Percentiles rank a stretch among this genome's conserved stretches.
Conservation (phyloP, 2,797 vertebrate species). For the Moxostoma hubbsi region DNA sequence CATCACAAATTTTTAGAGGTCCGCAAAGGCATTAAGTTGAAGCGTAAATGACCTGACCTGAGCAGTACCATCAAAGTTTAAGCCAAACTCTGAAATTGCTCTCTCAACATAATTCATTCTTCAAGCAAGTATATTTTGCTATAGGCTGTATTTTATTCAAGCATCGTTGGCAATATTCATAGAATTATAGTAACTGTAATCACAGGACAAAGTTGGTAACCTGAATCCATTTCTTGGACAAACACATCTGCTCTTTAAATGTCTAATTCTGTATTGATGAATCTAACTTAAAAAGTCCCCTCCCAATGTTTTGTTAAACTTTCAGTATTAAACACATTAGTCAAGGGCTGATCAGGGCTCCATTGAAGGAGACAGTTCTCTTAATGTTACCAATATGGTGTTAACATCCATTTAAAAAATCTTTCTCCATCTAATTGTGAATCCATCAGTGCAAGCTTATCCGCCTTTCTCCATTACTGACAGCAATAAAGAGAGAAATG, state of each 20-base stretch:
- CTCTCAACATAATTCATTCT: too few species aligned
- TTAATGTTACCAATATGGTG: slow-evolving; percentile 26
- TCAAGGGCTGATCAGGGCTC: neutral
- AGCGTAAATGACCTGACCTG: too few species aligned
- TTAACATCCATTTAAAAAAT: slow-evolving; percentile 30
- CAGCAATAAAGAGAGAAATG: slow-evolving; percentile 24
- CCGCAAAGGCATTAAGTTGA: neutral
- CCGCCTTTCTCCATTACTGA: slow-evolving; percentile 27
- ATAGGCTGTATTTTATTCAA: too few species aligned
- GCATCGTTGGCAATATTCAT: too few species aligned
- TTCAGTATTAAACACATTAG: slow-evolving; percentile 4
- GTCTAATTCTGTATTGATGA: neutral
- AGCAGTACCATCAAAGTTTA: neutral
- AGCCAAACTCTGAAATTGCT: neutral
- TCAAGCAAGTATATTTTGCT: too few species aligned
- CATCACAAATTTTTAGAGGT: neutral
- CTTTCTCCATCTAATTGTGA: slow-evolving; percentile 18
- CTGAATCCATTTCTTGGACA: neutral
- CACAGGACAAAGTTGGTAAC: neutral
- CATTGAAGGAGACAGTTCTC: neutral
- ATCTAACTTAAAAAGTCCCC: neutral
- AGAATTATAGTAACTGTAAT: too few species aligned
- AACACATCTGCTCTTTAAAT: neutral
- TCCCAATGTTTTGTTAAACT: slow-evolving; percentile 9
- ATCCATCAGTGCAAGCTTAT: slow-evolving; percentile 21